Evolutionary conservation across 1,140 invertebrate species (phyloP), one percentile per base, ranked within the genome.

Genomic region (Melitaea cinxia): DNA sequence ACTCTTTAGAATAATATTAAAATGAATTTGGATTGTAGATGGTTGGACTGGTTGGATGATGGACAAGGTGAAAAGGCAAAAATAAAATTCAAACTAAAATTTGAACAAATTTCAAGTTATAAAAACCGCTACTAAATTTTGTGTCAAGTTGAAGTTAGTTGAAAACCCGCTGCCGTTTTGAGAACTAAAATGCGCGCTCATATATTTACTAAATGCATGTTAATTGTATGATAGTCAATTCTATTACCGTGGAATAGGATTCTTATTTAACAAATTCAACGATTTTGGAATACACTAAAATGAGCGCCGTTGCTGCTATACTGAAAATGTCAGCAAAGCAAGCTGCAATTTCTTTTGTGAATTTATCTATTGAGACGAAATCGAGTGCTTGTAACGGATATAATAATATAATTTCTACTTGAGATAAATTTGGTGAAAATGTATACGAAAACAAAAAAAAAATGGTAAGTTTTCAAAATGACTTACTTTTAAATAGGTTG

Each of bases 341-440:
- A 56, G 33, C 14, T 45, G 54, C 37, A 57, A 28, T 57, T 42
- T 23, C 24, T 57, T 55, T 57, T 57, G 37, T 57, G 26, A 37
- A 57, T 57, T 57, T 57, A 57, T 57, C 12, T 33, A 57, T 47
- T 9, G 39, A 24, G 54, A 15, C 54, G 54, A 57, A 35, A 57
- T 57, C 54, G 54, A 45, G 54, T 57, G 54, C 54, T 42, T 57
- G 42, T 57, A 37, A 57, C 54, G 33, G 37, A 30, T 57, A 47
- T 47, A 47, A 23, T n/a, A 23, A 21, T 47, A 47, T 47, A 23
- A 47, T 23, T 47, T 14, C 10, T 6, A 47, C 14, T 4, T 4
- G 42, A 47, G 19, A 28, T 26, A 45, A 26, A 17, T 57, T 14
- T 24, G n/a, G n/a, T n/a, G n/a, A n/a, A n/a, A n/a, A n/a, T n/a